Base-by-base conservation (phyloP, 2,797 vertebrate species). In the Eulemur albifrons region DNA sequence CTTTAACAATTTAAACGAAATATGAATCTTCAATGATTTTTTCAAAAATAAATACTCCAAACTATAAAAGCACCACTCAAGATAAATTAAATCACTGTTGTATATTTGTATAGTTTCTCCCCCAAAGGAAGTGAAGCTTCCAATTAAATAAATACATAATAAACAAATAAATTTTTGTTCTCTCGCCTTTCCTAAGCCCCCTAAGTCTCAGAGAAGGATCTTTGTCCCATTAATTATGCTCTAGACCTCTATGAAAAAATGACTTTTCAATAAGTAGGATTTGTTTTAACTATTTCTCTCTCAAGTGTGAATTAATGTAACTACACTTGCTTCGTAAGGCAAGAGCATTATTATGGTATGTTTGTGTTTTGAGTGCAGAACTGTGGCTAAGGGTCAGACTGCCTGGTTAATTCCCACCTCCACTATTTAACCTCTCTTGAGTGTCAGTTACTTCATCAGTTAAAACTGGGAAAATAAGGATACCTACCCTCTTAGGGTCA, bases 201-300 rank as follows among this genome's bases (percentile, higher is more conserved):
- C 32, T 89, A 48, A 45, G 69, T 93, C 80, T 93, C 63, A 90
- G 67, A 81, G 40, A 88, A 92, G 38, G 30, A 81, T 76, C 25
- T 54, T 38, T 91, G 52, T 63, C 35, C 35, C 4, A 0, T 92
- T 93, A 70, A 87, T 94, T 83, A 94, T n/a, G n/a, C 35, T 89
- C 40, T 84, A 73, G 90, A 76, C 32, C 79, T 69, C 92, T 54
- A 85, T n/a, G 35, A 96, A 97, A 96, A 97, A 96, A 88, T 25
- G 18, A 96, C 87, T 81, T 93, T 91, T 72, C 95, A 90, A 88
- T 50, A 77, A 90, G 20, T 15, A 45, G 35, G 18, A 73, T 14
- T 50, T 79, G 83, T 88, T 65, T 43, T n/a, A 70, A 82, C 65
- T 79, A 45, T 83, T 75, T 81, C 13, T 69, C 76, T 70, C 86